Evolutionary conservation across 2,113 vertebrate species (phyloP).

Genomic region (Hippopotamus amphibius): DNA sequence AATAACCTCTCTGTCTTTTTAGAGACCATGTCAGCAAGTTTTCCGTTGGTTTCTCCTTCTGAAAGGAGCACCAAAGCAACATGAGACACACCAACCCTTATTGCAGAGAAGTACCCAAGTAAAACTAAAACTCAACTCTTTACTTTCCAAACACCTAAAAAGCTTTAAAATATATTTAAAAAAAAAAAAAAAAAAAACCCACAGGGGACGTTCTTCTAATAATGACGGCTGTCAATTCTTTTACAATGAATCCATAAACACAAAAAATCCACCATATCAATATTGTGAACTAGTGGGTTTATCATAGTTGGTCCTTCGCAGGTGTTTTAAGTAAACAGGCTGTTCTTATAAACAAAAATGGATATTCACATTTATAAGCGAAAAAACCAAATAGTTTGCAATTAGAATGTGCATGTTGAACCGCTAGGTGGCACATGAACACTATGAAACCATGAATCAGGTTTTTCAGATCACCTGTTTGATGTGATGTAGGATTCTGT

Average conservation of each 20-base stretch:
- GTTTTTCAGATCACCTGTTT: background rate
- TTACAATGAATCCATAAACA: background rate
- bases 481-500: too few species aligned
- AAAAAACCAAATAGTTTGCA: background rate
- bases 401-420: background rate
- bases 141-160: background rate
- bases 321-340: background rate
- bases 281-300: background rate
- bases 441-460: background rate
- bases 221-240: background rate
- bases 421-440: conserved; percentile 69
- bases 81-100: background rate
- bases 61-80: background rate
- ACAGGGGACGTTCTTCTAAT: background rate
- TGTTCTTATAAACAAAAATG: background rate
- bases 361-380: background rate
- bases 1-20: background rate
- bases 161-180: background rate
- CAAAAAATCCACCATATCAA: background rate
- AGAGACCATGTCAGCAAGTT: background rate
- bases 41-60: background rate
- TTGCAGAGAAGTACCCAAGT: background rate
- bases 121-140: background rate
- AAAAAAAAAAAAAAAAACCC: background rate
- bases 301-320: background rate